A percentile compares a stretch with the other conserved stretches of the same genome.
phyloP scores from a whole-genome alignment of 2,888 invertebrate genomes.

The Amblyjoppa proteus region DNA sequence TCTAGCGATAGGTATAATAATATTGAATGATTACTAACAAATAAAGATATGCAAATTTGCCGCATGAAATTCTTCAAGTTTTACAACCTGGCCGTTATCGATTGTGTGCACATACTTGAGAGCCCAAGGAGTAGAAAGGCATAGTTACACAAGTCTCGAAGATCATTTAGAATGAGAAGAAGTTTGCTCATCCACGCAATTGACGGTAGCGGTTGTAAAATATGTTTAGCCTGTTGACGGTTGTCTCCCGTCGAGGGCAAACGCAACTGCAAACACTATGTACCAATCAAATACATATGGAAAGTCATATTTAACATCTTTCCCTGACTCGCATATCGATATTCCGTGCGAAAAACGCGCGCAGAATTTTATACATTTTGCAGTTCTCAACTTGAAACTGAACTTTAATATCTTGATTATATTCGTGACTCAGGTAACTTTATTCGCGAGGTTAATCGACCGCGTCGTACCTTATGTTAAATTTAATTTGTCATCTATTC shows the following conservation, averaged over 20 bases:
- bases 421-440: constrained; percentile 17
- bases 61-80: constrained; percentile 28
- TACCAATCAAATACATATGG: constrained; percentile 44
- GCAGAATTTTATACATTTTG: not conserved
- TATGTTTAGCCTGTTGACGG: constrained; percentile 36
- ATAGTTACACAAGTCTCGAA: constrained; percentile 29
- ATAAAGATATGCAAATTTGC: constrained; percentile 53
- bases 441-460: constrained; percentile 30
- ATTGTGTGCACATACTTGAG: constrained; percentile 45
- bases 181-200: constrained; percentile 34
- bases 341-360: too few species aligned
- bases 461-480: constrained; percentile 19
- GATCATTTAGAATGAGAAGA: constrained; percentile 46
- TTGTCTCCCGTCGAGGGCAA: constrained; percentile 21
- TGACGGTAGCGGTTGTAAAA: constrained; percentile 57
- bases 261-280: constrained; percentile 50
- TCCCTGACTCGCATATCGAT: not conserved
- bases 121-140: constrained; percentile 47
- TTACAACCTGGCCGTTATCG: constrained; percentile 44
- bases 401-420: not conserved
- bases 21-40: constrained; percentile 38
- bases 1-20: not conserved
- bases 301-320: constrained; percentile 45
- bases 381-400: not conserved
- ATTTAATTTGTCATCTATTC: not conserved